phyloP scores from a whole-genome alignment of 2,797 vertebrate species.

The Cossypha caffra region DNA sequence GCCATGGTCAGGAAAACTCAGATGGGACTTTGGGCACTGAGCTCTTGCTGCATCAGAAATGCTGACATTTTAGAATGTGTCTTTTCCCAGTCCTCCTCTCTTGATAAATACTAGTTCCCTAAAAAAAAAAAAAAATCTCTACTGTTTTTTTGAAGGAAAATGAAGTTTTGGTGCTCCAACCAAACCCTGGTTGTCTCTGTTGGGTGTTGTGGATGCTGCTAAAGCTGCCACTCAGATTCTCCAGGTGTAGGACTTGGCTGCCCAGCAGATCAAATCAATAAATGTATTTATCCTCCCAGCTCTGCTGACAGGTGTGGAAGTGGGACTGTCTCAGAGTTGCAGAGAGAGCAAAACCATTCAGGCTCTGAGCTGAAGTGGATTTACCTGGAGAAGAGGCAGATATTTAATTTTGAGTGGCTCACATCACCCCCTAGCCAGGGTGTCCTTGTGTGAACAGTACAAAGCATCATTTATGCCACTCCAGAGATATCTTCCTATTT shows the following conservation, averaged over 20 bases:
- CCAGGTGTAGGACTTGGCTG: background rate
- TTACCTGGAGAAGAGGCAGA: background rate
- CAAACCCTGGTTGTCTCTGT: fast-evolving
- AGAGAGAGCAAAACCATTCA: background rate
- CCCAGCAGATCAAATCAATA: background rate
- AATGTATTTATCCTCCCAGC: background rate
- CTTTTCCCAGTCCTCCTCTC: background rate
- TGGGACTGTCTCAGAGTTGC: background rate
- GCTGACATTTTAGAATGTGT: fast-evolving
- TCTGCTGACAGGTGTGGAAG: background rate
- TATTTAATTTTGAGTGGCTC: background rate
- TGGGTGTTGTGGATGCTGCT: background rate
- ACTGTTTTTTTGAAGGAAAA: background rate
- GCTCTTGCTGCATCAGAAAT: background rate
- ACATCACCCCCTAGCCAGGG: background rate
- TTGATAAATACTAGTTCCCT: background rate
- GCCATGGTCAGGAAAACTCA: fast-evolving
- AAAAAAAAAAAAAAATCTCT: background rate
- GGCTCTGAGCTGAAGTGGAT: background rate
- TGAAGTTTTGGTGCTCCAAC: background rate
- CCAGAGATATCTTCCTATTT: background rate
- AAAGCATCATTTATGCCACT: background rate
- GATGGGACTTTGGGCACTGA: background rate
- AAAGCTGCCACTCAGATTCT: background rate
- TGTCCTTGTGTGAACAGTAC: background rate